Conservation (phyloP, 2,113 vertebrate genomes). For the Ascaphus truei region DNA sequence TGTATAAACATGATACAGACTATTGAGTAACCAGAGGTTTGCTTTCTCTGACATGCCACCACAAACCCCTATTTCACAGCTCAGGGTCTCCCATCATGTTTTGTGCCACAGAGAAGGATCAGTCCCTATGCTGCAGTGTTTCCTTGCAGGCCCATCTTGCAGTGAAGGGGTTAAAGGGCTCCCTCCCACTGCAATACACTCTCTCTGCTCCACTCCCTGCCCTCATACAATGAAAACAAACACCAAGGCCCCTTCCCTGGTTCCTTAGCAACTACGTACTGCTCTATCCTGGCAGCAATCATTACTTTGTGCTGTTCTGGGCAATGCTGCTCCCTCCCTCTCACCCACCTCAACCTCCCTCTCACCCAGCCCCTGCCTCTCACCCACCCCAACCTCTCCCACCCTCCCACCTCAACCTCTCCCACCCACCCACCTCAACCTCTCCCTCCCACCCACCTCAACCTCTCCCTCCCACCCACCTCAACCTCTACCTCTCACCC, state of each 20-base stretch:
- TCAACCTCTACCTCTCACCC: neutral
- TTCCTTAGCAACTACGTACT: constrained; percentile 6
- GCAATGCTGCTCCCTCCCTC: neutral
- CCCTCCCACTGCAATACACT: neutral
- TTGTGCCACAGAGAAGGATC: no score
- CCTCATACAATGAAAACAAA: neutral
- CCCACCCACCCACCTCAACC: no score
- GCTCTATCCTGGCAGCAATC: neutral
- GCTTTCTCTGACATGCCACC: no score
- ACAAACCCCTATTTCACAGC: no score
- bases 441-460: neutral
- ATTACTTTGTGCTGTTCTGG: neutral
- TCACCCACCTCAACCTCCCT: neutral
- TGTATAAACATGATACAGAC: no score
- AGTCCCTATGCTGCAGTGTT: no score
- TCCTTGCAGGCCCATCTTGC: neutral
- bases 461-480: neutral
- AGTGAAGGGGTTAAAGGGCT: neutral
- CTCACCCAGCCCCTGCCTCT: neutral
- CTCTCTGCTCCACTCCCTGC: neutral
- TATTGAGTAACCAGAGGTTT: no score
- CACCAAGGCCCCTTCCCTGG: neutral
- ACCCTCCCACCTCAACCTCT: neutral
- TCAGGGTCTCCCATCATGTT: no score
- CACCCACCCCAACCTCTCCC: neutral